phyloP scores from a whole-genome alignment of 1,140 invertebrate genomes.

The Forficula auricularia region DNA sequence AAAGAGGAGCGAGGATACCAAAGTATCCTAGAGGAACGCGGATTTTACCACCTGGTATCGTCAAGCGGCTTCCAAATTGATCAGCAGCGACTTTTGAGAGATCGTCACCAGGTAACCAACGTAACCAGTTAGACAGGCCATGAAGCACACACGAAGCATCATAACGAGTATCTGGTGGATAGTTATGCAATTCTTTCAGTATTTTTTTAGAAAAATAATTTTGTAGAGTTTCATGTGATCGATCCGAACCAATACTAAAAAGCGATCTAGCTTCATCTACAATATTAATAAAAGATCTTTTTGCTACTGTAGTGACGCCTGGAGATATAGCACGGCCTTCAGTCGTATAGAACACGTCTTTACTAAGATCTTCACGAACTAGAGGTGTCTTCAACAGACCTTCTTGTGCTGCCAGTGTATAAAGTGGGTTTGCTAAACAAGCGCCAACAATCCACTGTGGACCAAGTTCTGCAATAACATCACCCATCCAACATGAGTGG shows the following conservation, averaged over 20 bases:
- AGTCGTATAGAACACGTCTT: constrained; percentile 32
- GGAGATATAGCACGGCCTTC: too few relatives aligned
- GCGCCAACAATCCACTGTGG: constrained; percentile 15
- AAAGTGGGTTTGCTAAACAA: constrained; percentile 9
- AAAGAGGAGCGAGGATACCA: constrained; percentile 39
- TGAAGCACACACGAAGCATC: constrained; percentile 46
- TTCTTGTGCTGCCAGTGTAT: constrained; percentile 9
- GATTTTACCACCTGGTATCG: constrained; percentile 45
- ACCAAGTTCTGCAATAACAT: constrained; percentile 12
- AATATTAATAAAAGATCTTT: too few relatives aligned
- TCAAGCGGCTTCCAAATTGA: constrained; percentile 42
- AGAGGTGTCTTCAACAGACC: constrained; percentile 2
- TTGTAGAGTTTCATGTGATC: too few relatives aligned
- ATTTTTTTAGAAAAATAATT: background rate
- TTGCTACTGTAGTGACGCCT: too few relatives aligned
- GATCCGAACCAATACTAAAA: background rate
- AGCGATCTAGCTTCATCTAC: background rate
- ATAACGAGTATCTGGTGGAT: constrained; percentile 45
- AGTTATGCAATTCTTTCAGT: constrained; percentile 30
- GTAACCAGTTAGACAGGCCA: constrained; percentile 37
- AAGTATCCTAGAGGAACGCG: constrained; percentile 42
- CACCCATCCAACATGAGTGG: constrained; percentile 9
- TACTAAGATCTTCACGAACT: constrained; percentile 26
- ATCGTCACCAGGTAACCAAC: constrained; percentile 40
- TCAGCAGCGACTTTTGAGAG: constrained; percentile 42